A percentile compares a stretch with the other conserved stretches of the same genome.
Conservation (phyloP, 2,888 invertebrate genomes). For the Clusia tigrina region DNA sequence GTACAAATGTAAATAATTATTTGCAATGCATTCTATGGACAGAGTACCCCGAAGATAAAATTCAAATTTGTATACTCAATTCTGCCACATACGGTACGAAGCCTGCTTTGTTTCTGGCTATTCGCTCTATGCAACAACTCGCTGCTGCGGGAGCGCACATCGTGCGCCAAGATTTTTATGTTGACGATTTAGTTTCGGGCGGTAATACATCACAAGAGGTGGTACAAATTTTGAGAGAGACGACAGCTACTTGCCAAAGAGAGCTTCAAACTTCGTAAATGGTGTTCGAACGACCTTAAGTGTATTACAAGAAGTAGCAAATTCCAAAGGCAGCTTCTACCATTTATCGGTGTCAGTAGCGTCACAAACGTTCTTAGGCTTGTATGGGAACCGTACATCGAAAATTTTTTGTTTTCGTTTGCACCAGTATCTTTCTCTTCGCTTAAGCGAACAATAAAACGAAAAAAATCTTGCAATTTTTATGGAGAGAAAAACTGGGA, state of each 20-base stretch:
- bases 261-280: slow-evolving; percentile 19
- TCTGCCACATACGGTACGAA: no score
- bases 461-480: slow-evolving; percentile 1
- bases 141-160: slow-evolving; percentile 28
- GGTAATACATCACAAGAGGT: slow-evolving; percentile 23
- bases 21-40: slow-evolving; percentile 1
- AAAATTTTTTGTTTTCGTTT: slow-evolving; percentile 26
- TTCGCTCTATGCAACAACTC: slow-evolving; percentile 31
- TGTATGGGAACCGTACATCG: slow-evolving; percentile 23
- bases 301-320: slow-evolving; percentile 19
- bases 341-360: slow-evolving; percentile 27
- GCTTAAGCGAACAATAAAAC: neutral
- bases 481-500: no score
- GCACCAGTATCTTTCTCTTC: neutral
- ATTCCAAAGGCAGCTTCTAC: slow-evolving; percentile 21
- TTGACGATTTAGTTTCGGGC: slow-evolving; percentile 38
- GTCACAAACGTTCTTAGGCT: slow-evolving; percentile 28
- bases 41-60: slow-evolving; percentile 7
- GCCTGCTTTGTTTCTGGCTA: no score
- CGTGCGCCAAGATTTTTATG: slow-evolving; percentile 36
- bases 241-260: slow-evolving; percentile 8
- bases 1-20: slow-evolving; percentile 11
- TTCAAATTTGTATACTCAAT: no score
- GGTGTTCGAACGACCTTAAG: slow-evolving; percentile 14
- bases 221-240: slow-evolving; percentile 11